Base-by-base conservation (phyloP, 2,797 vertebrate species). In the Notolepis coatsorum region DNA sequence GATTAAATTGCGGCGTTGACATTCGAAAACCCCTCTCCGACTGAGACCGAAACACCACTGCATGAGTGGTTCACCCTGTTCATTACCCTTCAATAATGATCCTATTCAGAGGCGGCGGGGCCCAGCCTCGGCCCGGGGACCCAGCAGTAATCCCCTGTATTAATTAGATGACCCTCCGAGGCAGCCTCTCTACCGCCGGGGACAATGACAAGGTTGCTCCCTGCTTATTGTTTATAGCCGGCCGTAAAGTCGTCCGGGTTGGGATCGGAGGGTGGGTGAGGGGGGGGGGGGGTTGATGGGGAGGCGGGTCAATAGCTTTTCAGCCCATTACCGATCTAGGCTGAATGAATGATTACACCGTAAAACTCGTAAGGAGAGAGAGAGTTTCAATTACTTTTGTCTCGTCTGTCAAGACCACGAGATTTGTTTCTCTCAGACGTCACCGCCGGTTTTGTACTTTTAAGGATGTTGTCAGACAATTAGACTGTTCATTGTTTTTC, bases 151-250 rank as follows among this genome's bases (percentile, higher is more conserved):
- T 89, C 81, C 71, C 72, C 70, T 41, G 71, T 80, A 84, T 87
- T 90, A 90, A 91, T 92, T 86, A 87, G 82, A 86, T 86, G 77
- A 78, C 78, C 82, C 75, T 71, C 20, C 8, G 80, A 84, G 82
- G 84, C 28, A 35, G 70, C 65, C 46, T 65, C 70, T 49, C 71
- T 68, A 67, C 80, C 58, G 68, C 66, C 66, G 66, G 71, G 73
- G 73, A 83, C 75, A 72, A 33, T 80, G 81, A 77, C 75, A 69
- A 70, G 21, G 18, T 17, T 15, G 61, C 75, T 71, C 76, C 80
- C 79, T 73, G 73, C 77, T 72, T 84, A 69, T 84, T 82, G 85
- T 85, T 88, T 85, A 87, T 77, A 59, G 74, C 65, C 54, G 65
- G 72, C 73, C 74, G 75, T 87, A 82, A 88, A 84, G 73, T 70